Evolutionary conservation across 92 coral and sea anemone genomes (phyloP).

Genomic region (Bergia puertoricense): DNA sequence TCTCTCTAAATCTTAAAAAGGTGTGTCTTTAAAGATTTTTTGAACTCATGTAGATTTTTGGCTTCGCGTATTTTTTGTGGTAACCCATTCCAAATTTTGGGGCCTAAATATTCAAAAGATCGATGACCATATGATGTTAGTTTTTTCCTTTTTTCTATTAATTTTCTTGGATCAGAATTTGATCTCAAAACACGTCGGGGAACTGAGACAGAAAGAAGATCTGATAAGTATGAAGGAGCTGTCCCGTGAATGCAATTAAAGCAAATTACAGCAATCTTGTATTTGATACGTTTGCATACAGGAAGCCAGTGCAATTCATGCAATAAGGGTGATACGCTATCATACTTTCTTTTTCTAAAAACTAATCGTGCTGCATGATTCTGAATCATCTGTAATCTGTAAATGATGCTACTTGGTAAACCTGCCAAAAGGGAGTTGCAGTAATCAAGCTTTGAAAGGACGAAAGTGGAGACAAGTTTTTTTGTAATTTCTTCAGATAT

Average conservation of each 20-base stretch:
- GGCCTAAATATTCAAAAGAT: not conserved
- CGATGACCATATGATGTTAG: not conserved
- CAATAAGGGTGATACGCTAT: not conserved
- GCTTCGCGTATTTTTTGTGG: not conserved
- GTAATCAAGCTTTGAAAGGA: not conserved
- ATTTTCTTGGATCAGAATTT: not conserved
- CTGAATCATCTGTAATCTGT: not conserved
- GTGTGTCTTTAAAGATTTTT: too few species aligned
- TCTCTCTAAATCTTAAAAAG: not conserved
- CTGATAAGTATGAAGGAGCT: not conserved
- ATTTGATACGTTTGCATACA: not conserved
- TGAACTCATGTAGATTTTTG: not conserved
- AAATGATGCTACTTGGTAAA: not conserved
- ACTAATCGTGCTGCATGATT: not conserved
- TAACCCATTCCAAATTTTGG: not conserved
- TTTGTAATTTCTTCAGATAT: not conserved
- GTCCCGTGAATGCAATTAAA: not conserved
- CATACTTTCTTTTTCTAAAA: not conserved
- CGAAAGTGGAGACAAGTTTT: not conserved
- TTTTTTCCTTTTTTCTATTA: not conserved
- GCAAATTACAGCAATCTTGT: not conserved
- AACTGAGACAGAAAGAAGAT: not conserved
- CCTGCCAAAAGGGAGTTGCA: not conserved
- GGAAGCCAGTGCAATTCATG: not conserved
- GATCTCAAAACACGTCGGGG: not conserved